Evolutionary conservation across 2,113 vertebrate species (phyloP), one percentile per base, ranked within the genome.

Genomic region (Amblyornis subalaris): DNA sequence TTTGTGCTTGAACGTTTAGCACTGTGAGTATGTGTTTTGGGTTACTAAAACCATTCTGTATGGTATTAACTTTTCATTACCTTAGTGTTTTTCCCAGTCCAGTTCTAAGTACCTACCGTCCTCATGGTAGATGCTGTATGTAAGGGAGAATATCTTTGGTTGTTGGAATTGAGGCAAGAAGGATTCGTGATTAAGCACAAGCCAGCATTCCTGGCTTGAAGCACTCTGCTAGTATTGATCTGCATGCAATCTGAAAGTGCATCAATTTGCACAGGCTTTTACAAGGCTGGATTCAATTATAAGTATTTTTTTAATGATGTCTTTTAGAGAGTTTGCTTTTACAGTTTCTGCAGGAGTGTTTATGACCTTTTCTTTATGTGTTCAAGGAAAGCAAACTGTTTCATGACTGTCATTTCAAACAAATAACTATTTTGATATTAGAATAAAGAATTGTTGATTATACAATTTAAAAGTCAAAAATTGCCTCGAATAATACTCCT

Each of bases 1-100:
- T 97, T 99, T 89, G 99, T 99, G 90, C 98, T 99, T 40, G 99
- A 99, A 94, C 98, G 99, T 95, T 98, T 99, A 85, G 98, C 98
- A 35, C 97, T 99, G 99, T 99, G 96, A 99, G 99, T 99, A 97
- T 92, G 54, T 4, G 58, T 95, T 94, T 93, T 31, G 29, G 57
- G 31, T 91, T 76, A 15, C 48, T 81, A 44, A 78, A 60, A 22
- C 3, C 29, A 35, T 2, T 33, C 13, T 29, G 9, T 40, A 4
- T 25, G 25, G 7, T 35, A 11, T 42, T 72, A 35, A 76, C 24
- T 90, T 85, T 42, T 45, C 47, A 54, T 29, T 88, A 54, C 35
- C 17, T 55, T 44, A 71, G 25, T 28, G 35, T 23, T 85, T 38
- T 92, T 77, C 44, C 38, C 16, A 50, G 0, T 48, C 35, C 24